Percentiles rank a stretch among this genome's conserved stretches.
Conservation (phyloP, 2,888 invertebrate genomes). For the Argyresthia goedartella region DNA sequence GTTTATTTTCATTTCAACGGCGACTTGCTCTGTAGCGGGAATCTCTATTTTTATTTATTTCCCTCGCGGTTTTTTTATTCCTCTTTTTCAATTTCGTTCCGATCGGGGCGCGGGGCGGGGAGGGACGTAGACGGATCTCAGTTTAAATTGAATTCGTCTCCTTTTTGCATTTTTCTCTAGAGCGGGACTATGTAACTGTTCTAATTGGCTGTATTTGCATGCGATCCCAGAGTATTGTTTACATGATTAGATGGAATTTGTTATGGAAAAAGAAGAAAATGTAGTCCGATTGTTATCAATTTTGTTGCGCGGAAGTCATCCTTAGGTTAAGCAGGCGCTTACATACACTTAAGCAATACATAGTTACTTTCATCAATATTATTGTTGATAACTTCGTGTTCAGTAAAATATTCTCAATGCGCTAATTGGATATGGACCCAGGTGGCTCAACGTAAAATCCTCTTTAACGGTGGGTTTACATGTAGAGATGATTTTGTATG, state of each 20-base stretch:
- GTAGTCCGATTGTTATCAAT: slow-evolving; percentile 41
- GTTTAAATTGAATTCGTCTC: slow-evolving; percentile 62
- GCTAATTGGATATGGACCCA: too few species aligned
- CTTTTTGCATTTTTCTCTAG: slow-evolving; percentile 51
- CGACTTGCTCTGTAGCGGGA: slow-evolving; percentile 68
- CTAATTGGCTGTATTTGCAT: slow-evolving; percentile 64
- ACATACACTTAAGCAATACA: too few species aligned
- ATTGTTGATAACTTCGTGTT: background rate
- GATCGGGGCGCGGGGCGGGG: slow-evolving; percentile 57
- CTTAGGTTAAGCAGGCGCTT: background rate
- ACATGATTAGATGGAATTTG: slow-evolving; percentile 30
- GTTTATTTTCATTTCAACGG: slow-evolving; percentile 70
- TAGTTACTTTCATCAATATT: too few species aligned
- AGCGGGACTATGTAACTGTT: slow-evolving; percentile 42
- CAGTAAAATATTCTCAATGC: background rate
- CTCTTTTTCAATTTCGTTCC: slow-evolving; percentile 61
- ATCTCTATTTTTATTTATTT: slow-evolving; percentile 70
- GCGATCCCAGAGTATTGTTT: slow-evolving; percentile 45
- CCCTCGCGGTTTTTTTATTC: slow-evolving; percentile 39
- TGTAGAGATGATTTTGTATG: too few species aligned
- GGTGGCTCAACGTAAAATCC: too few species aligned
- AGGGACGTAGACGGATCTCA: slow-evolving; percentile 65
- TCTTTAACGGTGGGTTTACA: too few species aligned
- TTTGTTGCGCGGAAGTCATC: slow-evolving; percentile 37
- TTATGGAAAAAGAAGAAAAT: slow-evolving; percentile 22